phyloP scores from a whole-genome alignment of 2,113 vertebrate species.

The Pachyramphus minor region DNA sequence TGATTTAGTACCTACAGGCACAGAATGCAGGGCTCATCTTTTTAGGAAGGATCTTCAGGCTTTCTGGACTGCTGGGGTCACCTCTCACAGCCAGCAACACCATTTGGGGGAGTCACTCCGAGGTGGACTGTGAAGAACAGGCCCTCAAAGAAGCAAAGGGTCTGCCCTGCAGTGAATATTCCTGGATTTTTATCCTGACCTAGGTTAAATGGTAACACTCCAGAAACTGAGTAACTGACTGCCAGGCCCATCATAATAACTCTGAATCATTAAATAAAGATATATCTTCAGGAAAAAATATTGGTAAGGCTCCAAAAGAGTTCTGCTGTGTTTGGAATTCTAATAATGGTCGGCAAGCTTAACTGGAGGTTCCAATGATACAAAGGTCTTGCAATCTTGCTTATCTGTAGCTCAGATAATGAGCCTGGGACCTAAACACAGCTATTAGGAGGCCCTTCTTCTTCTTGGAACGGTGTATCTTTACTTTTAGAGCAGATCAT shows the following conservation, averaged over 20 bases:
- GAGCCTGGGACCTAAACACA: neutral
- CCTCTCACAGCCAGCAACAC: neutral
- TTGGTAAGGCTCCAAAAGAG: neutral
- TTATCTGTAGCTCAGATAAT: conserved; percentile 13
- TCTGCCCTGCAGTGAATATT: neutral
- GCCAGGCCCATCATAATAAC: neutral
- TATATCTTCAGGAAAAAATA: neutral
- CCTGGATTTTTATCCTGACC: neutral
- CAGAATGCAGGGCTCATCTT: neutral
- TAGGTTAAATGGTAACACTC: neutral
- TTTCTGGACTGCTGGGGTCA: neutral
- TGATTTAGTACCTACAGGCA: conserved; percentile 39
- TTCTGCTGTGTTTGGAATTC: conserved; percentile 24
- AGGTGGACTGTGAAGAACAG: neutral
- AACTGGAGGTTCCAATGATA: neutral
- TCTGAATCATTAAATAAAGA: conserved; percentile 32
- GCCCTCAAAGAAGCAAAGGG: neutral
- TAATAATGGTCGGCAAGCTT: neutral
- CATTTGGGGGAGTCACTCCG: neutral
- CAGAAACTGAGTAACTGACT: neutral
- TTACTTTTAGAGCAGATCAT: conserved; percentile 45
- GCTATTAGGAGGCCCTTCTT: conserved; percentile 30
- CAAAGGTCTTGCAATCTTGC: neutral
- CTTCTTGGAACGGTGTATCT: conserved; percentile 3
- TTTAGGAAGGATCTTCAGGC: neutral